A percentile compares a stretch with the other conserved stretches of the same genome.
Conservation (phyloP, 2,113 vertebrate genomes). For the Pleuronectes platessa region DNA sequence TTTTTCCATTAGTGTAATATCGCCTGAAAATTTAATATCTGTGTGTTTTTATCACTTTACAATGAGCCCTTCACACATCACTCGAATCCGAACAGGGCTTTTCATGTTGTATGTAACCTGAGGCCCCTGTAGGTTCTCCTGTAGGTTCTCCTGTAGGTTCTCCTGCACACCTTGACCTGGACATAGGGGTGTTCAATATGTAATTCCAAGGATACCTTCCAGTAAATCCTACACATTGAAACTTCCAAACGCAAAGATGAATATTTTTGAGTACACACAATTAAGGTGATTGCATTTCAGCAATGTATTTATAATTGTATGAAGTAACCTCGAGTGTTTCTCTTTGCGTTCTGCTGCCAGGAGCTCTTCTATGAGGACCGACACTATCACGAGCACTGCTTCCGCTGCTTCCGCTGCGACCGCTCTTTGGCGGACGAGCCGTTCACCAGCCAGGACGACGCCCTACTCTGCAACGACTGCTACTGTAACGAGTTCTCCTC, state of each 20-base stretch:
- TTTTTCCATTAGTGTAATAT: not conserved
- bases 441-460: constrained; percentile 94
- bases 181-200: too few species aligned
- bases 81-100: too few species aligned
- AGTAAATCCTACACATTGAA: too few species aligned
- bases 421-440: constrained; percentile 94
- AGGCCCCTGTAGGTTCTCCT: too few species aligned
- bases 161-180: too few species aligned
- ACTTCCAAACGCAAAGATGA: not conserved
- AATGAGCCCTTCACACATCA: too few species aligned
- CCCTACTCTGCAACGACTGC: constrained; percentile 96
- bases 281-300: not conserved
- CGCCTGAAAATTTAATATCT: not conserved
- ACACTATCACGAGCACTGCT: constrained; percentile 97
- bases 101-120: too few species aligned
- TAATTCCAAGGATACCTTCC: too few species aligned
- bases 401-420: constrained; percentile 97
- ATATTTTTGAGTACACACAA: too few species aligned
- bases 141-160: too few species aligned
- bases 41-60: not conserved
- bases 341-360: constrained; percentile 71
- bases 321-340: constrained; percentile 17
- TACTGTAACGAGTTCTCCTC: constrained; percentile 98
- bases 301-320: constrained; percentile 7
- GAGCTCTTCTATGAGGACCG: constrained; percentile 98